Conservation (phyloP, 2,888 invertebrate genomes). For the Tinea pellionella region DNA sequence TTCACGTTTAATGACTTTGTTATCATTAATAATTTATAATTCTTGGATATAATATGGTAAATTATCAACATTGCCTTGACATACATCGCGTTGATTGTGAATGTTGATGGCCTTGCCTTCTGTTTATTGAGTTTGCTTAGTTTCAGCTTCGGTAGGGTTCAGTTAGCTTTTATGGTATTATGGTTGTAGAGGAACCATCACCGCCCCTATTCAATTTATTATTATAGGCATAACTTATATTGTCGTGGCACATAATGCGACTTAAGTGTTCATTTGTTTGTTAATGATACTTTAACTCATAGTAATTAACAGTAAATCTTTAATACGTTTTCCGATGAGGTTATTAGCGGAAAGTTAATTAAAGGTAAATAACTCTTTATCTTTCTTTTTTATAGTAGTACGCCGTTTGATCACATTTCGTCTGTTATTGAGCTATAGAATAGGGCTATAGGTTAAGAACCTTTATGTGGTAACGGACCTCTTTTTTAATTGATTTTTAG, state of each 20-base stretch:
- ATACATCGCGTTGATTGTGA: slow-evolving; percentile 8
- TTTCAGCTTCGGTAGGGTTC: background rate
- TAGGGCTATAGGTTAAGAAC: no score
- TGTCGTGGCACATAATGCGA: background rate
- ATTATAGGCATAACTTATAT: slow-evolving; percentile 1
- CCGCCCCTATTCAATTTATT: slow-evolving; percentile 8
- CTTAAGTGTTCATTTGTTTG: slow-evolving; percentile 1
- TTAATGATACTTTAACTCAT: background rate
- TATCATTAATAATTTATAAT: background rate
- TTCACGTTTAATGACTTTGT: no score
- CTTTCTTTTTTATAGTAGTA: no score
- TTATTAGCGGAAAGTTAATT: no score
- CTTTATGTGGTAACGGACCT: no score
- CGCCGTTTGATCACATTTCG: no score
- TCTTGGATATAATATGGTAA: background rate
- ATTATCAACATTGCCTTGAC: slow-evolving; percentile 6
- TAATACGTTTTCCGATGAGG: background rate
- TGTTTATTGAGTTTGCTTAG: slow-evolving; percentile 9
- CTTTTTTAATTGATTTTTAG: no score
- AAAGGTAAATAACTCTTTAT: no score
- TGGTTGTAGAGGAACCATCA: slow-evolving; percentile 5
- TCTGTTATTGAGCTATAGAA: no score
- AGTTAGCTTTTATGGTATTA: background rate
- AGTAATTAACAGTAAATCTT: background rate
- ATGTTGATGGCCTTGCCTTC: slow-evolving; percentile 11